Base-by-base conservation (phyloP, 1,140 invertebrate species). In the Holcopasites calliopsidis region DNA sequence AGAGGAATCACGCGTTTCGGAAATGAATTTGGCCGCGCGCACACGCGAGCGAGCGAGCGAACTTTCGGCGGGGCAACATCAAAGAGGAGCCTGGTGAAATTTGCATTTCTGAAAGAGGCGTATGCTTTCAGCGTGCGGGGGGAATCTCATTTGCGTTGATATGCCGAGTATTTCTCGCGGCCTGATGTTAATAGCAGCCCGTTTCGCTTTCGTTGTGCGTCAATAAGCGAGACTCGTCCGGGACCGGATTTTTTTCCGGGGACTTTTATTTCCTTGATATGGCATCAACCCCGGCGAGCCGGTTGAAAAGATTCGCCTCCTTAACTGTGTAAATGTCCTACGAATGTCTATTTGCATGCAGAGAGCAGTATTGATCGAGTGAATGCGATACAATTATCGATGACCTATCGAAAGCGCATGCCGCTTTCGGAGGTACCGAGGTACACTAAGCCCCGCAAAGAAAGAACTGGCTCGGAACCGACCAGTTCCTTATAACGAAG, bases 301-400 rank as follows among this genome's bases (percentile, higher is more conserved):
- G 16, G 50, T 28, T 54, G 23, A 54, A 54, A 54, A 54, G 50
- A 31, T 31, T 31, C 50, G 11, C 31, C 50, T 47, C 18, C 1
- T 18, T 47, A 26, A 11, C 50, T 31, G 5, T n/a, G 50, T 31
- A 6, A 69, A 69, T 57, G 26, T 57, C 42, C 11, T 26, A 13
- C 8, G 26, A 28, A 54, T 13, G 50, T 55, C 31, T 33, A 11
- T 1, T 23, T 7, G 47, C 23, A 49, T 7, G 31, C 18, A 10
- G 18, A 47, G 26, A 6, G 40, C 26, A n/a, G 18, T 21, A 71
- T 71, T 55, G 31, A 49, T 71, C 68, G 16, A 49, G 49, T 49
- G 13, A 60, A 49, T 40, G 58, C 58, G 49, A 58, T 58, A 58
- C 40, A 70, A 70, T 70, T 60, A 60, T 42, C n/a, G 26, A 44